Percentiles rank a stretch among this genome's conserved stretches.
Evolutionary conservation across 2,113 vertebrate genomes (phyloP).

Genomic region (Hydrochoerus hydrochaeris): DNA sequence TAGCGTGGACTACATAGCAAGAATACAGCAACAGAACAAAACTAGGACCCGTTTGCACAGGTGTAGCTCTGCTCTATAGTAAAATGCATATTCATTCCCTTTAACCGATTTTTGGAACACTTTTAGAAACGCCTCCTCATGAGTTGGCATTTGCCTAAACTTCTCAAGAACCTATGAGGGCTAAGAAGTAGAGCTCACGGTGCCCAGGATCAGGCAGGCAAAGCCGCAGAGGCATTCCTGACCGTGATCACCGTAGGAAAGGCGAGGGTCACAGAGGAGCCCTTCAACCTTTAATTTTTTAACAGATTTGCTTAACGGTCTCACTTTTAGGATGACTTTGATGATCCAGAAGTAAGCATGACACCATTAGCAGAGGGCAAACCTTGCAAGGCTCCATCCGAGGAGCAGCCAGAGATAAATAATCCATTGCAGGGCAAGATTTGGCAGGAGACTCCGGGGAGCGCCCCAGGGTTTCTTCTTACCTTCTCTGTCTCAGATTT

Average conservation of each 20-base stretch:
- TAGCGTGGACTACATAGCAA: neutral
- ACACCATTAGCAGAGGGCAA: neutral
- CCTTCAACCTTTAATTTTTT: conserved; percentile 17
- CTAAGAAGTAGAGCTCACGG: fast-evolving
- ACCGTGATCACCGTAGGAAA: neutral
- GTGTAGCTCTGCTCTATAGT: neutral
- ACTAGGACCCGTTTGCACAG: neutral
- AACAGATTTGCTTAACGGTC: neutral
- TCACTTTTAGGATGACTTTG: neutral
- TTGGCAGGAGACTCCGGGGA: neutral
- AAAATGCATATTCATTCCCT: neutral
- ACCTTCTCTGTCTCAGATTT: conserved; percentile 43
- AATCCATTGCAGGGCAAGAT: neutral
- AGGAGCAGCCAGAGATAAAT: conserved; percentile 2
- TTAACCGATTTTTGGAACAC: fast-evolving
- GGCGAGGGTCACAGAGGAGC: neutral
- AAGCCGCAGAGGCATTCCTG: neutral
- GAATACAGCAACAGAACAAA: neutral
- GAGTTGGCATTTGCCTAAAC: neutral
- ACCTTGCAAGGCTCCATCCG: neutral
- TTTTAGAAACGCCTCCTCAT: neutral
- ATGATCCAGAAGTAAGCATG: conserved; percentile 1
- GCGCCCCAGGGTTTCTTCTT: neutral
- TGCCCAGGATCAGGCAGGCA: too few species aligned
- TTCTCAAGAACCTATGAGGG: neutral